phyloP scores from a whole-genome alignment of 2,113 vertebrate genomes.

The Mionectes macconnelli region DNA sequence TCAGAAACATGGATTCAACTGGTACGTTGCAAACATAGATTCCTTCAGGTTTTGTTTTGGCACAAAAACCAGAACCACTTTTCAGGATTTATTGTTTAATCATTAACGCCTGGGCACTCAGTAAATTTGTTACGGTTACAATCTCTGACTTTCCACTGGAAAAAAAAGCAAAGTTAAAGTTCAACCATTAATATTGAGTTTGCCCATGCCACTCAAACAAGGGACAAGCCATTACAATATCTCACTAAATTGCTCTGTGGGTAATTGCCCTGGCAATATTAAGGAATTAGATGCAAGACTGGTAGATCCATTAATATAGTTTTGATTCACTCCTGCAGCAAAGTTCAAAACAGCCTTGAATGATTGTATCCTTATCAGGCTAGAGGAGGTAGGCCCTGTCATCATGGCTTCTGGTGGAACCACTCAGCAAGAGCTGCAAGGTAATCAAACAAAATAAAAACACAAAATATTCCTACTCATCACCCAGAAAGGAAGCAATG shows the following conservation, averaged over 20 bases:
- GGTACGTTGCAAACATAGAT: not conserved
- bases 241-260: not conserved
- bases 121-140: constrained; percentile 27
- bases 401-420: not conserved
- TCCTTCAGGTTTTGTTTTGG: not conserved
- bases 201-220: not conserved
- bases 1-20: not conserved
- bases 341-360: not conserved
- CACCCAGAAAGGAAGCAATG: not conserved
- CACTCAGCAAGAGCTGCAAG: not conserved
- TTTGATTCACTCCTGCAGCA: not conserved
- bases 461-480: not conserved
- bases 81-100: constrained; percentile 35
- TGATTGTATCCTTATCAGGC: not conserved
- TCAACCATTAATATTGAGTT: constrained; percentile 10
- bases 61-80: constrained; percentile 27
- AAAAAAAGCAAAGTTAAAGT: constrained; percentile 27
- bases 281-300: not conserved
- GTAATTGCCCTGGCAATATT: not conserved
- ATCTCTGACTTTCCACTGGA: constrained; percentile 22
- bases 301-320: not conserved
- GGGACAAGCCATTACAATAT: not conserved
- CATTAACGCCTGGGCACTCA: not conserved
- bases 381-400: not conserved
- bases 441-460: not conserved